Percentiles rank a stretch among this genome's conserved stretches.
phyloP scores from a whole-genome alignment of 1,140 invertebrate genomes.

The Atta texana region DNA sequence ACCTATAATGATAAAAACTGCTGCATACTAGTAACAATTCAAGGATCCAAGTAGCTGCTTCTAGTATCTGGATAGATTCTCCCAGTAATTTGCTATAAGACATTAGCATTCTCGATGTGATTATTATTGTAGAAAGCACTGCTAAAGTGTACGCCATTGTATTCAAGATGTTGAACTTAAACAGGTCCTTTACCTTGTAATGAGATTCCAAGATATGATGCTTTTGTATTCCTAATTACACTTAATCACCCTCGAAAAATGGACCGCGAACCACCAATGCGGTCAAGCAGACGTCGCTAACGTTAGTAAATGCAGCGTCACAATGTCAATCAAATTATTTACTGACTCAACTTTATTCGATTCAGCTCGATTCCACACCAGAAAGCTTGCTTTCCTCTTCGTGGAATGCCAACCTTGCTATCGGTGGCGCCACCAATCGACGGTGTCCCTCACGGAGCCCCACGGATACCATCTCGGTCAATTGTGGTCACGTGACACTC shows the following conservation, averaged over 20 bases:
- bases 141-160: constrained; percentile 7
- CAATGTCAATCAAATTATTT: constrained; percentile 32
- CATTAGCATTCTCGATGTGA: neutral
- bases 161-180: constrained; percentile 11
- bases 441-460: neutral
- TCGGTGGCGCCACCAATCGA: constrained; percentile 62
- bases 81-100: neutral
- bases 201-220: neutral
- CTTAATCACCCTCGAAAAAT: neutral
- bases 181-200: constrained; percentile 57
- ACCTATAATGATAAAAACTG: constrained; percentile 28
- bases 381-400: constrained; percentile 31
- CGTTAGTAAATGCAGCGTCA: constrained; percentile 13
- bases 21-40: neutral
- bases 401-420: constrained; percentile 26
- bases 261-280: neutral
- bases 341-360: constrained; percentile 44
- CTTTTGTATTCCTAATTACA: neutral
- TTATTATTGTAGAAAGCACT: neutral
- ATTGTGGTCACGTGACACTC: constrained; percentile 24
- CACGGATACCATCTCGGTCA: too few species aligned
- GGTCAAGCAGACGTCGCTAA: neutral
- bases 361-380: neutral
- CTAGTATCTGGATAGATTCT: neutral
- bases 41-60: neutral